Base-by-base conservation (phyloP, 2,113 vertebrate species). In the Chaetodon auriga region DNA sequence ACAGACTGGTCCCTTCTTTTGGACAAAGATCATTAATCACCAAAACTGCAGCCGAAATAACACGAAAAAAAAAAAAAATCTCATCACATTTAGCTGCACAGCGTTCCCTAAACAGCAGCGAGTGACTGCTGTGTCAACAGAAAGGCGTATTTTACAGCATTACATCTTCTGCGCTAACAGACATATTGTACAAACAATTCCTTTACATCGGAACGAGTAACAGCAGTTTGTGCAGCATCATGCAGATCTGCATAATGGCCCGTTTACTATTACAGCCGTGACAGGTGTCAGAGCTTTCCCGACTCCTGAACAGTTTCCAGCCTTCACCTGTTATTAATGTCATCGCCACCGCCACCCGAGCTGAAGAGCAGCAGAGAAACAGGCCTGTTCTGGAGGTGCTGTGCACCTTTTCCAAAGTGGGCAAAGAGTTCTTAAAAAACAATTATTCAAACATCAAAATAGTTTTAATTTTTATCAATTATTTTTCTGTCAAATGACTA, bases 1-100 rank as follows among this genome's bases (percentile, higher is more conserved):
- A 78, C 60, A 38, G 60, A 43, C 51, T 48, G 13, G 13, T 21
- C 38, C 36, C 5, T 35, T 68, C 64, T 75, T 76, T 65, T 69
- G 41, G 54, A 80, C 69, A 76, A 77, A 60, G 78, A 84, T 75
- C 25, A 86, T 83, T 79, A 81, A 68, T 88, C 68, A 77, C 25
- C n/a, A 62, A 79, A 74, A 58, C 70, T 66, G 21, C 60, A 5
- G 65, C 80, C 81, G 78, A 83, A 76, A 78, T 53, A 46, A 80
- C 66, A 72, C 23, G 8, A 7, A 48, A 45, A 69, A 53, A 48
- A 45, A 69, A 53, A 55, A 61, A 46, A 49, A 74, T 35, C 49
- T 75, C 60, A 68, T 81, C 80, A 79, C 70, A 73, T 76, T 66
- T 60, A 66, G 61, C 84, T 5, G 35, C 25, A 51, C 51, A 53